A percentile compares a stretch with the other conserved stretches of the same genome.
These are phyloP conservation scores for Doryteuthis pealeii DNA, from an alignment of 1,140 invertebrate species.

Conservation along the genomic window DNA sequence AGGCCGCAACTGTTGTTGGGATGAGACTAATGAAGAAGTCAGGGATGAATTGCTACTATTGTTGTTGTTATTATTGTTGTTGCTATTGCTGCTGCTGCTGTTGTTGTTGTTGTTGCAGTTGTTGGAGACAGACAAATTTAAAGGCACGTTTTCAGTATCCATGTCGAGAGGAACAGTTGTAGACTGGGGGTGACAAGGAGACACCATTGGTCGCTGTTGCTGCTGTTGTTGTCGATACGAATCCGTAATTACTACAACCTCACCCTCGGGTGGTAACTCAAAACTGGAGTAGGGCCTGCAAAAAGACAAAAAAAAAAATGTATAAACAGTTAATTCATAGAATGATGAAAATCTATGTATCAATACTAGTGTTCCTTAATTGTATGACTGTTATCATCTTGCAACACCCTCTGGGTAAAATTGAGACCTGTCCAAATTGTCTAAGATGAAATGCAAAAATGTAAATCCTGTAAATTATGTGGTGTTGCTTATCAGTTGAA, in stretches of 20 bases:
- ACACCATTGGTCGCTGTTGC: slow-evolving; percentile 22
- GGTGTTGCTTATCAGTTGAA: too few species aligned
- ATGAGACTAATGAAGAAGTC: not conserved
- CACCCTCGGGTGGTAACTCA: slow-evolving; percentile 17
- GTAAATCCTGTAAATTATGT: too few species aligned
- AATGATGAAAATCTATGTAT: not conserved
- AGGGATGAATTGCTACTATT: not conserved
- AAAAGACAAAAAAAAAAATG: slow-evolving; percentile 15
- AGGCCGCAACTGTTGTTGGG: slow-evolving; percentile 36
- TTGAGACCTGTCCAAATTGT: too few species aligned
- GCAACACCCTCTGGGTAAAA: too few species aligned
- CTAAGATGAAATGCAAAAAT: too few species aligned
- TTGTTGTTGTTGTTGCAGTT: slow-evolving; percentile 7
- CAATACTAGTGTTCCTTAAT: too few species aligned
- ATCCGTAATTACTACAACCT: slow-evolving; percentile 11
- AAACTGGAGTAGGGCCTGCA: slow-evolving; percentile 38
- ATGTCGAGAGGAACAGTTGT: not conserved
- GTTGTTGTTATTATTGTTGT: not conserved
- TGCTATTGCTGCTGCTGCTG: not conserved
- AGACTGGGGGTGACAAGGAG: slow-evolving; percentile 29
- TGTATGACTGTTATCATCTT: too few species aligned
- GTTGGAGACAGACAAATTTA: slow-evolving; percentile 49
- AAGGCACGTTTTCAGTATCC: slow-evolving; percentile 49
- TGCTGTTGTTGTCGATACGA: slow-evolving; percentile 19
- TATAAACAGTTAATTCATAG: not conserved